Conservation (phyloP, 2,113 vertebrate genomes). For the Pelusios castaneus region DNA sequence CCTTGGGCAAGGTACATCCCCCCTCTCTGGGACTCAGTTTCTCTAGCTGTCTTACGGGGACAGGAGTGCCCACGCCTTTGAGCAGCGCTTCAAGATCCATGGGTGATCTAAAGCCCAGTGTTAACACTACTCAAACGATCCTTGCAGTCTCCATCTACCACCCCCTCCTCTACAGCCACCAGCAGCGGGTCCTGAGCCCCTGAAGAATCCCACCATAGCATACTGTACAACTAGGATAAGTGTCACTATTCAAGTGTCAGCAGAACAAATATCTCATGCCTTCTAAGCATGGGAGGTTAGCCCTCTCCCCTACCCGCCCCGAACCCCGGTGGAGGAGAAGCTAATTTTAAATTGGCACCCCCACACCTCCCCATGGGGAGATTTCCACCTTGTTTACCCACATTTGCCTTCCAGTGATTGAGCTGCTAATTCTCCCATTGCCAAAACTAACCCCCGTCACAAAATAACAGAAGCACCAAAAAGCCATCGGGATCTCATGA, state of each 20-base stretch:
- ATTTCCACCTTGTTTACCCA: constrained; percentile 33
- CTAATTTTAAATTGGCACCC: not conserved
- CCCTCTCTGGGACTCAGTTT: not conserved
- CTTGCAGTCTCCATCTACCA: not conserved
- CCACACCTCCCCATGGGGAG: not conserved
- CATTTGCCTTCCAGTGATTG: constrained; percentile 1
- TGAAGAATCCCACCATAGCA: not conserved
- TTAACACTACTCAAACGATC: not conserved
- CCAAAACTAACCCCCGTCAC: not conserved
- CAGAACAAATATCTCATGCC: not conserved
- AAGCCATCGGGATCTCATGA: not conserved
- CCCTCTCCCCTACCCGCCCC: not conserved
- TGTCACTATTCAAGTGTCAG: not conserved
- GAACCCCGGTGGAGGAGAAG: not conserved
- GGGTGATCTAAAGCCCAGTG: not conserved
- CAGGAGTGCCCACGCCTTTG: fast-evolving
- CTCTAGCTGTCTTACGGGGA: not conserved
- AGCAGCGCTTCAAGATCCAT: not conserved
- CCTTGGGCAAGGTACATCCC: not conserved
- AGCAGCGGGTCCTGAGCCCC: not conserved
- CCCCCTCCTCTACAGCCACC: not conserved
- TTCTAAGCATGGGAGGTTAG: not conserved
- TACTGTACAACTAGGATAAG: not conserved
- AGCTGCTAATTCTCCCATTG: not conserved
- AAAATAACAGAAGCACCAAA: not conserved